These are phyloP conservation scores for Cremastinae sp. DNA, from an alignment of 2,888 invertebrate species.

Conservation along the genomic window DNA sequence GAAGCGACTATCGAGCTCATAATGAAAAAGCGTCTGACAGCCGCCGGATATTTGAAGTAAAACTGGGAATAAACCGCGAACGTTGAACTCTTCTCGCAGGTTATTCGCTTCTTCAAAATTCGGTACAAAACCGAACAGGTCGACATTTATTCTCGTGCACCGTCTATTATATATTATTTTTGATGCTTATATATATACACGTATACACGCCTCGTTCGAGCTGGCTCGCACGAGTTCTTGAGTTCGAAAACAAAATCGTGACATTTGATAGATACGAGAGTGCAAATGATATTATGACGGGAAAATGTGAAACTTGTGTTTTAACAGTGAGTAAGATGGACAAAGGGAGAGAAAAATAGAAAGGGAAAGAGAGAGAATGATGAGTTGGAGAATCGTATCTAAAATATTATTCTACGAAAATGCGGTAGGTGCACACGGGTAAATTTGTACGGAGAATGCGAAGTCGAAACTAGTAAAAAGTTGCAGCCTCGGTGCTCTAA, in stretches of 20 bases:
- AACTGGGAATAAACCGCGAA: slow-evolving; percentile 4
- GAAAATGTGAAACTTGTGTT: too few relatives aligned
- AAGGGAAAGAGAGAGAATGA: too few relatives aligned
- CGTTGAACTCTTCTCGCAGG: slow-evolving; percentile 1
- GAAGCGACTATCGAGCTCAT: not conserved
- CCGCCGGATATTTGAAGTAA: not conserved
- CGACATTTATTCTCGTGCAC: too few relatives aligned
- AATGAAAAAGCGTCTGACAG: slow-evolving; percentile 6
- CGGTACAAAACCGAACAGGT: not conserved
- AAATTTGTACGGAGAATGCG: not conserved
- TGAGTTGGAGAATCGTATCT: too few relatives aligned
- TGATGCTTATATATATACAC: not conserved
- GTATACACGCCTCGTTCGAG: not conserved
- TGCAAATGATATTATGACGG: too few relatives aligned
- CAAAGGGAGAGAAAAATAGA: too few relatives aligned
- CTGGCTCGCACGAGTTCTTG: too few relatives aligned
- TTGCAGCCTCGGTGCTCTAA: slow-evolving; percentile 67
- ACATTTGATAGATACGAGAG: too few relatives aligned
- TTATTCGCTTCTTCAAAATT: not conserved
- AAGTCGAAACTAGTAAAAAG: slow-evolving; percentile 15
- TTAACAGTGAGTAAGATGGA: too few relatives aligned
- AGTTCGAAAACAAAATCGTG: too few relatives aligned
- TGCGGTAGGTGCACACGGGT: not conserved
- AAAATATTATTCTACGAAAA: not conserved
- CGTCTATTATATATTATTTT: too few relatives aligned